Conservation (phyloP, 2,797 vertebrate genomes). For the Gouania willdenowi region DNA sequence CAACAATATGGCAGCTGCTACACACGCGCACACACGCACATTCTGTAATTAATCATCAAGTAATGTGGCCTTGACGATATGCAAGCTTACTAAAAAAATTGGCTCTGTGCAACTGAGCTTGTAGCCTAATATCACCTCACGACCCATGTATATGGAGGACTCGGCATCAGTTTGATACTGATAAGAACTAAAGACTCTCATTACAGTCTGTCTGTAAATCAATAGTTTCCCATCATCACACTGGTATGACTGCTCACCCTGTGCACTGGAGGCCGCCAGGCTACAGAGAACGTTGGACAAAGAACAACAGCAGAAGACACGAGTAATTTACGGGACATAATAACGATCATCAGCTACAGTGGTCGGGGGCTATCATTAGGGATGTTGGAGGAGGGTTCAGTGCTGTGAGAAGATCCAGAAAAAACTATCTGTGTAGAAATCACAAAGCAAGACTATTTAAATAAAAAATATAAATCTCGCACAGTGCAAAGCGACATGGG, state of each 20-base stretch:
- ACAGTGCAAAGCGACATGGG: too few relatives aligned
- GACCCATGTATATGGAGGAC: conserved; percentile 1
- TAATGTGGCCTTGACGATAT: too few relatives aligned
- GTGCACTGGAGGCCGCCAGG: conserved; percentile 1
- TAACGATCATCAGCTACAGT: too few relatives aligned
- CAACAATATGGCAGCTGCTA: conserved; percentile 29
- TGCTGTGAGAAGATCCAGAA: not conserved
- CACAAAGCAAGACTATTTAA: too few relatives aligned
- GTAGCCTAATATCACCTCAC: conserved; percentile 1
- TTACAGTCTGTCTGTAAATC: conserved; percentile 42
- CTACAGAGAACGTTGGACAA: not conserved
- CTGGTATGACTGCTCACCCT: conserved; percentile 19
- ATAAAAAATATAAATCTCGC: too few relatives aligned
- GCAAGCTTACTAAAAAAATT: too few relatives aligned
- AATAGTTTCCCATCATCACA: conserved; percentile 58
- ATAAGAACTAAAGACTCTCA: too few relatives aligned
- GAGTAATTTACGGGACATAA: not conserved
- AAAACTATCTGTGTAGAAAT: too few relatives aligned
- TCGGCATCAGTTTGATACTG: conserved; percentile 1
- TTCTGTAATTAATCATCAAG: not conserved
- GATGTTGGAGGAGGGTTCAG: too few relatives aligned
- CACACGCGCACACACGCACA: not conserved
- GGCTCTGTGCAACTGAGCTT: conserved; percentile 1
- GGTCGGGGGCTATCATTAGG: too few relatives aligned
- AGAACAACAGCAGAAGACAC: not conserved